A percentile compares a stretch with the other conserved stretches of the same genome.
phyloP scores from a whole-genome alignment of 2,797 vertebrate species.

The Tenualosa thibaudeaui region DNA sequence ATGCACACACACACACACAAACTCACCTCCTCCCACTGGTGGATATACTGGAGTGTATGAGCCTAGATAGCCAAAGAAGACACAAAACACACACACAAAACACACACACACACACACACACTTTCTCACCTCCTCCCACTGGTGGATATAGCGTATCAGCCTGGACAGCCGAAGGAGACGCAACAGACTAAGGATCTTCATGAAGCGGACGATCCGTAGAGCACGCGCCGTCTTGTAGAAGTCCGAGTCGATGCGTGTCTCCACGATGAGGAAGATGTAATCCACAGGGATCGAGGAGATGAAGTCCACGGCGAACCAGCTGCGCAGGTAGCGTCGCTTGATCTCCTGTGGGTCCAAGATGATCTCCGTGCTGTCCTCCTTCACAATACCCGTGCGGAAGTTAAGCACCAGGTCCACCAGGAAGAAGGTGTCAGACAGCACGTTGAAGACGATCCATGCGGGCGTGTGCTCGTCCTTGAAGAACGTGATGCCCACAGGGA shows the following conservation, averaged over 20 bases:
- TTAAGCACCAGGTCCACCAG: slow-evolving; percentile 98
- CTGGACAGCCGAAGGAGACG: slow-evolving; percentile 91
- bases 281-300: slow-evolving; percentile 92
- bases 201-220: slow-evolving; percentile 96
- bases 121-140: slow-evolving; percentile 94
- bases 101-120: neutral
- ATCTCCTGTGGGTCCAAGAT: slow-evolving; percentile 95
- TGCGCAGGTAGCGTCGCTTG: slow-evolving; percentile 97
- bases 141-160: slow-evolving; percentile 98
- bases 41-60: too few relatives aligned
- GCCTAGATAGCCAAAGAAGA: too few relatives aligned
- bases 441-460: slow-evolving; percentile 98
- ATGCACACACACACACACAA: neutral
- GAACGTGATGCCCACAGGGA: slow-evolving; percentile 98
- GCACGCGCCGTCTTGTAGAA: slow-evolving; percentile 98
- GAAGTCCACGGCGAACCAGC: slow-evolving; percentile 98
- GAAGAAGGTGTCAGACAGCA: slow-evolving; percentile 98
- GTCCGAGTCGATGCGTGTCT: slow-evolving; percentile 96
- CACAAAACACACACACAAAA: neutral
- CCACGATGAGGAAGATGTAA: slow-evolving; percentile 76
- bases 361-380: slow-evolving; percentile 99
- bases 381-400: slow-evolving; percentile 97
- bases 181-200: slow-evolving; percentile 97
- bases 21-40: neutral
- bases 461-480: slow-evolving; percentile 99